These are phyloP conservation scores for Centropristis striata DNA, from an alignment of 2,113 vertebrate species.

Conservation along the genomic window DNA sequence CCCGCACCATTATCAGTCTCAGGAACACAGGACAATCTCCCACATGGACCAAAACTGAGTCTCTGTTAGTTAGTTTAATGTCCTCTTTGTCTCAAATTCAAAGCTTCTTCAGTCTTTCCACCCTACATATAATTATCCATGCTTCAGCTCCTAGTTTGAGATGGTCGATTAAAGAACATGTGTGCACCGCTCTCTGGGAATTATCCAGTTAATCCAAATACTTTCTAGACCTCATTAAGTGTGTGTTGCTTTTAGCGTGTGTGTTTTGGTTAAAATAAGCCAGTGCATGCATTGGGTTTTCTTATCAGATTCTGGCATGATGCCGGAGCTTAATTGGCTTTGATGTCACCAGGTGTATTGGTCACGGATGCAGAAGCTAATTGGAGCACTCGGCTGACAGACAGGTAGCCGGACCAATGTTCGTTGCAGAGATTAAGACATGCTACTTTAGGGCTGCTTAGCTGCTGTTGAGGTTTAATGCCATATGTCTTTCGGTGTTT, in stretches of 20 bases:
- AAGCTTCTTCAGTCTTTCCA: background rate
- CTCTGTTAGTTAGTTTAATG: background rate
- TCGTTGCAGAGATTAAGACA: constrained; percentile 56
- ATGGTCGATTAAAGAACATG: background rate
- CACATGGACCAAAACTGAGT: constrained; percentile 18
- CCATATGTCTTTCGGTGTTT: background rate
- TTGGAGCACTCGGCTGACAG: constrained; percentile 54
- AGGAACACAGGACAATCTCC: constrained; percentile 6
- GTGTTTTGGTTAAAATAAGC: constrained; percentile 34
- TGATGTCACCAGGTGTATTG: constrained; percentile 59
- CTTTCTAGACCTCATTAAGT: constrained; percentile 25
- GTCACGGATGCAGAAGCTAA: constrained; percentile 54
- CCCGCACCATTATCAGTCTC: constrained; percentile 3
- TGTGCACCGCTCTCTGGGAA: background rate
- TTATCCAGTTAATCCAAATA: background rate
- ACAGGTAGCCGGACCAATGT: constrained; percentile 34
- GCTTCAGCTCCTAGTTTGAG: background rate
- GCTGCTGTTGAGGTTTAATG: constrained; percentile 6
- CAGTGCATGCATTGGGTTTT: background rate
- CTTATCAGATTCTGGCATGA: constrained; percentile 44
- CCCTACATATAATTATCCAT: background rate
- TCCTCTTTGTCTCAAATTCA: background rate
- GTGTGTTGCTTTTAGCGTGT: background rate
- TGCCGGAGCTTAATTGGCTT: constrained; percentile 59
- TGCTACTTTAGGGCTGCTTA: constrained; percentile 44